phyloP scores from a whole-genome alignment of 1,140 invertebrate species.

The Drosophila lowei region DNA sequence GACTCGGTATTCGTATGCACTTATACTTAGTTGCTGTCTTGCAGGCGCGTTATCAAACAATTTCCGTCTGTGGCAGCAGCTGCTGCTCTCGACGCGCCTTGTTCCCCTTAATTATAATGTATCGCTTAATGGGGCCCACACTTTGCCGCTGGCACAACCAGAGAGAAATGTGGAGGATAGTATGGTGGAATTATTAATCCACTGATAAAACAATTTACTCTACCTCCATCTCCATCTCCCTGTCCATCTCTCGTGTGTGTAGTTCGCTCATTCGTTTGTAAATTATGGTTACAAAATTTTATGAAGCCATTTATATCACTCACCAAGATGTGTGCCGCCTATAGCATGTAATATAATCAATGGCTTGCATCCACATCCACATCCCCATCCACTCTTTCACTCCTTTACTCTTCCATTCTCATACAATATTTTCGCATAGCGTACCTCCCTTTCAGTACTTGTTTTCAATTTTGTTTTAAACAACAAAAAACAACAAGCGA shows the following conservation, averaged over 20 bases:
- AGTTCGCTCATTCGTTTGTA: constrained; percentile 1
- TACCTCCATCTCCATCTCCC: constrained; percentile 25
- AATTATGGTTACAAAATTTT: constrained; percentile 80
- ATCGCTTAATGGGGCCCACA: constrained; percentile 66
- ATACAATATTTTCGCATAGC: background rate
- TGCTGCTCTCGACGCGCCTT: constrained; percentile 45
- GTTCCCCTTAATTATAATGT: constrained; percentile 70
- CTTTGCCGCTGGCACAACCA: constrained; percentile 49
- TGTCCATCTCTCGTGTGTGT: background rate
- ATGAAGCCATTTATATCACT: constrained; percentile 81
- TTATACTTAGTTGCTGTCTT: constrained; percentile 50
- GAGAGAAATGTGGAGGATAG: background rate
- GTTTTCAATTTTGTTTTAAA: constrained; percentile 60
- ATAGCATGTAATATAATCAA: constrained; percentile 59
- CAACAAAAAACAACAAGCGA: constrained; percentile 15
- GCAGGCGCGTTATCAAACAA: constrained; percentile 66
- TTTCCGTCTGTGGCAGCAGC: constrained; percentile 61
- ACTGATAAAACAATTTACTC: constrained; percentile 75
- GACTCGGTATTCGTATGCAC: constrained; percentile 34
- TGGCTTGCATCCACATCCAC: constrained; percentile 20
- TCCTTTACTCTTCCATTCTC: no score
- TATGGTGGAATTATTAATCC: constrained; percentile 41
- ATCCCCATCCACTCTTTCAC: constrained; percentile 4
- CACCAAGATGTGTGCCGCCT: constrained; percentile 39
- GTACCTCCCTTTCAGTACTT: constrained; percentile 50